Evolutionary conservation across 23 tunicate species (phyloP), one percentile per base, ranked within the genome.

Genomic region (Trididemnum miniatum): DNA sequence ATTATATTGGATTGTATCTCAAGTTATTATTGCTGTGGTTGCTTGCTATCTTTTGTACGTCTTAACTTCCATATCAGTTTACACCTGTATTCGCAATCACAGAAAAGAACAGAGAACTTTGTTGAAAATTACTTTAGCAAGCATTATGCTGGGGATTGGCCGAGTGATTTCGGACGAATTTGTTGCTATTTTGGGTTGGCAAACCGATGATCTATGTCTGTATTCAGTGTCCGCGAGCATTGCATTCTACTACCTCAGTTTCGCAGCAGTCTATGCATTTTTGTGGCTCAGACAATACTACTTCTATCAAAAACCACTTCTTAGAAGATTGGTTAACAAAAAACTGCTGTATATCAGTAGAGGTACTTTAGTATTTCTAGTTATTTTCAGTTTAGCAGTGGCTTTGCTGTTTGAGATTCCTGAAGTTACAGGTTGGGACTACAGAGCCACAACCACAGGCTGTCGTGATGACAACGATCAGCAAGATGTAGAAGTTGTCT

Each of bases 271-370:
- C 0, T 86, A 86, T 51, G 35, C 80, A 1, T 91, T 91, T 51
- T 77, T 91, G 20, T 91, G 97, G 97, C 29, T 73, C 18, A 82
- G 90, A 27, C 97, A 91, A 63, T 60, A 84, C 87, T 63, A 32
- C 20, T 86, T 91, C 36, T 91, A 91, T 72, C 36, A 85, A 20
- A 67, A 86, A 50, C 63, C 71, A 20, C 39, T 63, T 1, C 76
- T 91, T 23, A 66, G 49, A 29, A 59, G 77, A 1, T 20, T 81
- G 0, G 30, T 75, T 34, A 86, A 67, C 76, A 72, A 71, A 33
- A 35, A 57, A 32, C 24, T 86, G 2, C 51, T 72, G 23, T 66
- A 44, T 25, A 29, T 91, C 75, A 91, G 97, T 54, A 49, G 67
- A 60, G 67, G 59, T 22, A 81, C 84, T 9, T 52, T 91, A 2